These are phyloP conservation scores for Mylabris phalerata DNA, from an alignment of 1,140 invertebrate species.

Conservation along the genomic window DNA sequence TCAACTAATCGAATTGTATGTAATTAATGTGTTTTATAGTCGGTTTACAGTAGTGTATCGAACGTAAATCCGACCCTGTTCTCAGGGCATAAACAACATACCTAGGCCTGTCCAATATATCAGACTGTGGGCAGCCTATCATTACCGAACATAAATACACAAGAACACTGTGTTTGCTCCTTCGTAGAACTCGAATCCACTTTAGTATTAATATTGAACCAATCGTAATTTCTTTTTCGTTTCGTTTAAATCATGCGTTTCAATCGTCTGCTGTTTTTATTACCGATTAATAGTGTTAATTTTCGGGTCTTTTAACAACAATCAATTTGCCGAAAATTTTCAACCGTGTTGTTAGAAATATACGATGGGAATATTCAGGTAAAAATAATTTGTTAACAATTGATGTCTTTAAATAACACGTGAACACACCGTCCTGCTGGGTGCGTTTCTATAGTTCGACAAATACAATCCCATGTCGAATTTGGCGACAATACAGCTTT, in stretches of 20 bases:
- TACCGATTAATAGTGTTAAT: slow-evolving; percentile 7
- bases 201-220: not conserved
- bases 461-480: not conserved
- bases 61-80: slow-evolving; percentile 1
- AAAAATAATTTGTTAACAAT: slow-evolving; percentile 8
- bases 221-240: slow-evolving; percentile 5
- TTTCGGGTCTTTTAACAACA: too few species aligned
- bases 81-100: slow-evolving; percentile 28
- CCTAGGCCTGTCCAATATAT: slow-evolving; percentile 32
- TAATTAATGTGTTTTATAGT: too few species aligned
- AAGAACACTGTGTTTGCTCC: slow-evolving; percentile 27
- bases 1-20: too few species aligned
- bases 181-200: slow-evolving; percentile 21
- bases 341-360: too few species aligned
- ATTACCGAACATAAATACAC: slow-evolving; percentile 36
- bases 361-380: not conserved
- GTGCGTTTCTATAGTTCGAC: slow-evolving; percentile 3
- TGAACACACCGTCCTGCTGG: slow-evolving; percentile 1
- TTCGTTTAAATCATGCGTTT: slow-evolving; percentile 20
- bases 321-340: too few species aligned
- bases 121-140: slow-evolving; percentile 32
- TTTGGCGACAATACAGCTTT: too few species aligned
- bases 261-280: slow-evolving; percentile 23
- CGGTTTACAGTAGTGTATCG: too few species aligned
- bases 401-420: too few species aligned